Conservation (phyloP, 2,888 invertebrate genomes). For the Trachelus tabidus region DNA sequence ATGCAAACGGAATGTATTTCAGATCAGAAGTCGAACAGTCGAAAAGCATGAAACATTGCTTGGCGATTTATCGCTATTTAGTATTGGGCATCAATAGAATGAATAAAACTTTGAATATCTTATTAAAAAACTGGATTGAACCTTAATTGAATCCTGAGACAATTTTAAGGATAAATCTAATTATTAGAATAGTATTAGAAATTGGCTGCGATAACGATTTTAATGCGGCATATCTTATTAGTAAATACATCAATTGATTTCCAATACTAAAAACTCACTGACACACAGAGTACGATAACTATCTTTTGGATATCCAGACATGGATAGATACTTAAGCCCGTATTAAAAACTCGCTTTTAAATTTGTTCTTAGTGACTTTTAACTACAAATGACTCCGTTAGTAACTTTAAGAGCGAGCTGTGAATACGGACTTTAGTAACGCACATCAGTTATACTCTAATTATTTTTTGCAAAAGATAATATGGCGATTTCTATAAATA, state of each 20-base stretch:
- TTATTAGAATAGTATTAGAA: neutral
- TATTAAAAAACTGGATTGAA: neutral
- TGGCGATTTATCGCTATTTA: neutral
- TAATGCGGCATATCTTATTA: neutral
- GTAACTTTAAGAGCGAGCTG: no score
- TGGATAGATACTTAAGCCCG: neutral
- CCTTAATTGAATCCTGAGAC: neutral
- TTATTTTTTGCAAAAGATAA: neutral
- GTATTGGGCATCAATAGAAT: neutral
- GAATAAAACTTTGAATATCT: neutral
- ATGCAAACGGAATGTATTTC: slow-evolving; percentile 13
- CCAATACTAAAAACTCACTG: neutral
- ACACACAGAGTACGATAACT: neutral
- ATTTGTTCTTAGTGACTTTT: no score
- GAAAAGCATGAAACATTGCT: no score
- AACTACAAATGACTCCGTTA: no score
- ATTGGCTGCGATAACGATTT: neutral
- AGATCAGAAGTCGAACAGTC: neutral
- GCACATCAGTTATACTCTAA: neutral
- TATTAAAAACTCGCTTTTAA: no score
- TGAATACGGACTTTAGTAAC: neutral
- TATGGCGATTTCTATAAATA: no score
- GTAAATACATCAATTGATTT: neutral
- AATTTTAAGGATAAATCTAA: neutral
- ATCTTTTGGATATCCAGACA: neutral